Evolutionary conservation across 2,797 vertebrate species (phyloP).

Genomic region (Coreius guichenoti): DNA sequence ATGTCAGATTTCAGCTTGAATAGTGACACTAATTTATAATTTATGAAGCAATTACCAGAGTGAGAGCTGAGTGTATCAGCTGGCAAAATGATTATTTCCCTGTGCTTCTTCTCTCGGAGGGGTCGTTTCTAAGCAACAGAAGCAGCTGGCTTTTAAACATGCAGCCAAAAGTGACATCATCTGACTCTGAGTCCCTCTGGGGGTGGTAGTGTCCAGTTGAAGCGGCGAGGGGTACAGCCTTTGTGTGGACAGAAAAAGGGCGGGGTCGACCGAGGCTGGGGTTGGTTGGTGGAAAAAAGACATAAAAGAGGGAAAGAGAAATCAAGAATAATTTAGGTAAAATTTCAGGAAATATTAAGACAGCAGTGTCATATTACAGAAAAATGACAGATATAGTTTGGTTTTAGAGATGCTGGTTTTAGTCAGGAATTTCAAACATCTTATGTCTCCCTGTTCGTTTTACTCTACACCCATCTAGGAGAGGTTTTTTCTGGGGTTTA

Average conservation of each 20-base stretch:
- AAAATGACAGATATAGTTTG: constrained; percentile 15
- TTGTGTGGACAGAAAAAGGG: constrained; percentile 52
- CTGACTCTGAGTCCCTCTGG: constrained; percentile 30
- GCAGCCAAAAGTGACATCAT: constrained; percentile 62
- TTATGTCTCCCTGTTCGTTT: constrained; percentile 12
- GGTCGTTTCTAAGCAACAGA: constrained; percentile 54
- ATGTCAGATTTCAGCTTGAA: constrained; percentile 12
- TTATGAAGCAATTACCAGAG: constrained; percentile 16
- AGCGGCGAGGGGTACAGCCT: constrained; percentile 30
- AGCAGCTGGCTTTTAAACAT: constrained; percentile 57
- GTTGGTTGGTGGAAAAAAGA: not conserved
- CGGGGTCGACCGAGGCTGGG: constrained; percentile 15
- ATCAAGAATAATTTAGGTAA: not conserved
- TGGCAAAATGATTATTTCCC: not conserved
- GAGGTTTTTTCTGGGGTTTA: not conserved
- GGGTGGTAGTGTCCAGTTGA: constrained; percentile 28
- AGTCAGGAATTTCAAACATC: not conserved
- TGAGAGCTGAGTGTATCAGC: not conserved
- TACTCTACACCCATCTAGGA: not conserved
- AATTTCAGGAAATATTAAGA: constrained; percentile 1
- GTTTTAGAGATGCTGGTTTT: not conserved
- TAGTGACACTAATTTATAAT: constrained; percentile 5
- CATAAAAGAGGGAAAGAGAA: not conserved
- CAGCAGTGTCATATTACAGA: not conserved
- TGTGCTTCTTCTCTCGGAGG: constrained; percentile 12